Conservation (phyloP, 2,888 invertebrate species). For the Ormyrus nitidulus region DNA sequence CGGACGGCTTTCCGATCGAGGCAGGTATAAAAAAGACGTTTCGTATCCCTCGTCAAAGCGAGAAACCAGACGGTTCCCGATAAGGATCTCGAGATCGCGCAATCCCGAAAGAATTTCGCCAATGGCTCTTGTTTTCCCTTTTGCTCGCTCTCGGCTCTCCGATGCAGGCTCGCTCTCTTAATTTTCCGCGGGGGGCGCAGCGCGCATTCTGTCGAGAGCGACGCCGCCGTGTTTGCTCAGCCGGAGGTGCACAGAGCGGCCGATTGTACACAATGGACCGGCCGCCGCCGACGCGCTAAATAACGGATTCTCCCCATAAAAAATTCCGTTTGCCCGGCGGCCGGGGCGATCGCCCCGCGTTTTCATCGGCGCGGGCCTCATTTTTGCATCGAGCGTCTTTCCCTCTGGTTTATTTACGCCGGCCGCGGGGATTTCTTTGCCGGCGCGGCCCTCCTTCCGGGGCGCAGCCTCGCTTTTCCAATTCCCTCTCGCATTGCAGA, state of each 20-base stretch:
- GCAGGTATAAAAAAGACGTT: constrained; percentile 21
- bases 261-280: constrained; percentile 14
- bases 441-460: too few relatives aligned
- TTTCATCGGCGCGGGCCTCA: neutral
- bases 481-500: neutral
- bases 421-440: neutral
- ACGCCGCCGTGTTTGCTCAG: too few relatives aligned
- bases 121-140: neutral
- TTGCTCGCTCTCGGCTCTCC: too few relatives aligned
- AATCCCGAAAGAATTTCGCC: neutral
- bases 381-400: neutral
- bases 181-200: neutral
- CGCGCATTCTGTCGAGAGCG: neutral
- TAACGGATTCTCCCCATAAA: constrained; percentile 67
- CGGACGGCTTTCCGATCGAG: neutral
- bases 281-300: constrained; percentile 62
- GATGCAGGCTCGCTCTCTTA: too few relatives aligned
- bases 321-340: constrained; percentile 69
- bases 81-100: constrained; percentile 14
- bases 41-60: neutral
- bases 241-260: neutral
- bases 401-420: neutral
- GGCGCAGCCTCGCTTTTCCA: neutral
- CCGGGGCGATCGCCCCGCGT: neutral
- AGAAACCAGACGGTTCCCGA: constrained; percentile 1